These are phyloP conservation scores for Steatornis caripensis DNA, from an alignment of 2,113 vertebrate species.

Conservation along the genomic window DNA sequence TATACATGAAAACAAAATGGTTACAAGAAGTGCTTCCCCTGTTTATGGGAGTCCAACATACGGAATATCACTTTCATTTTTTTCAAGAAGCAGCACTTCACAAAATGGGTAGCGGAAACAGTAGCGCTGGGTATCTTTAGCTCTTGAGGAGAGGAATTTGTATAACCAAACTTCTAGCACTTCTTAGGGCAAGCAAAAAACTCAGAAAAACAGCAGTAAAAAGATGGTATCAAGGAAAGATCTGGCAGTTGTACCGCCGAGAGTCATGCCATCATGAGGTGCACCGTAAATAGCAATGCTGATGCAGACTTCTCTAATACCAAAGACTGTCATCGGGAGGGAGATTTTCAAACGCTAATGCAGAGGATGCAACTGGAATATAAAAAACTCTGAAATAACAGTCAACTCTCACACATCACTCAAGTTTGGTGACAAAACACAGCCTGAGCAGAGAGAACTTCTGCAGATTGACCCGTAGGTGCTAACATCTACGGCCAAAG, in stretches of 20 bases:
- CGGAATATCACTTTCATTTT: not conserved
- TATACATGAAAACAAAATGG: not conserved
- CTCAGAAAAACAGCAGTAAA: not conserved
- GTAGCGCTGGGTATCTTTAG: not conserved
- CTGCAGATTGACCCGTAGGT: not conserved
- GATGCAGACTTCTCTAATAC: not conserved
- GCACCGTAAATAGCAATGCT: not conserved
- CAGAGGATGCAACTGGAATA: not conserved
- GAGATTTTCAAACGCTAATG: not conserved
- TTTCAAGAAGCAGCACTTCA: not conserved
- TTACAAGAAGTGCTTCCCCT: not conserved
- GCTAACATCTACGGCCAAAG: not conserved
- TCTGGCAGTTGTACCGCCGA: not conserved
- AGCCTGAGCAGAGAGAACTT: not conserved
- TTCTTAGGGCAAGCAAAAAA: not conserved
- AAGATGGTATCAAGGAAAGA: not conserved
- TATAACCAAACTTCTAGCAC: not conserved
- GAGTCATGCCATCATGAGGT: rapidly evolving
- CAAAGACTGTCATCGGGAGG: not conserved
- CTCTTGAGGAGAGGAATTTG: not conserved
- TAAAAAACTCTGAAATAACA: not conserved
- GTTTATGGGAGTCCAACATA: not conserved
- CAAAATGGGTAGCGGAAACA: not conserved
- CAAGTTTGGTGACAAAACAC: not conserved
- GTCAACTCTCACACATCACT: not conserved